Base-by-base conservation (phyloP, 2,888 invertebrate species). In the Achlya flavicornis region DNA sequence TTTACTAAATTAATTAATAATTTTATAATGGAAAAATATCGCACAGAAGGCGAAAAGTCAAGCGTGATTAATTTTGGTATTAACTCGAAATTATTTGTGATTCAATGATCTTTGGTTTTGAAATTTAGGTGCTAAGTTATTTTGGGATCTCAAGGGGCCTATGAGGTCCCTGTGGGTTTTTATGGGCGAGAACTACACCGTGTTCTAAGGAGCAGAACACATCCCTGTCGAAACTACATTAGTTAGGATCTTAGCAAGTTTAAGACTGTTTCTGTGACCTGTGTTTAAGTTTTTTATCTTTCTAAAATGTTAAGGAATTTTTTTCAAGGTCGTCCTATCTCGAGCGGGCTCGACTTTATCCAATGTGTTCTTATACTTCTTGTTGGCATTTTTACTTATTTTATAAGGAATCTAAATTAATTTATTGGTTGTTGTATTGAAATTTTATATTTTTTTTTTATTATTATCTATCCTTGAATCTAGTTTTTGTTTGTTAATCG, bases 251-350 rank as follows among this genome's bases (percentile, higher is more conserved):
- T 91, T 93, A 93, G 93, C 91, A 92, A 91, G 92, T 79, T 87
- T 94, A 94, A 94, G 94, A 94, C 94, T 94, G 94, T 94, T 90
- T 92, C 92, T 92, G 94, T 94, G 94, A 94, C 94, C 94, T 94
- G 94, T 94, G 93, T 92, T 89, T 86, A 89, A 41, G 38, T 60
- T 60, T 60, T 91, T 90, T 91, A 90, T 90, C 90, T 90, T 88
- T 90, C 90, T 90, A 88, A 88, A 85, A 83, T 86, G 90, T 91
- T 91, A 89, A 86, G 88, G 82, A 81, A 76, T 78, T 76, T 85
- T 81, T 81, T 85, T 81, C 84, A 79, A 78, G 74, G 75, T 75
- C 81, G 71, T 76, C 64, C 69, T 65, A 48, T 6, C 43, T 46
- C 53, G 65, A 68, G 68, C 73, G 79, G 72, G 80, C 77, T 67